A percentile compares a stretch with the other conserved stretches of the same genome.
These are phyloP conservation scores for Hemitrygon akajei DNA, from an alignment of 2,797 vertebrate genomes.

Conservation along the genomic window DNA sequence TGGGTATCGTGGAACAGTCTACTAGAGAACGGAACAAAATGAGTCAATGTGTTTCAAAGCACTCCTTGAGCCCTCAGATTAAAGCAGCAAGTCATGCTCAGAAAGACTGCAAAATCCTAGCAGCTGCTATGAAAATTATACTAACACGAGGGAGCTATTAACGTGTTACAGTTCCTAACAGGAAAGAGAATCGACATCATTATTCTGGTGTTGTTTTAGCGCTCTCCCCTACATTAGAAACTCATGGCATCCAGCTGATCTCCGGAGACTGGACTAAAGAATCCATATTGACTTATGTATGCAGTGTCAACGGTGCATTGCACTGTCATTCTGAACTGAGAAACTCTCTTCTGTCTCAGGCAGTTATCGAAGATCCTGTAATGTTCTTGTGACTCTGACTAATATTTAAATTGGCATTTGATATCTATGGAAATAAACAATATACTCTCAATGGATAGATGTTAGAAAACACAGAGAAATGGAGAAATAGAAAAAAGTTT, in stretches of 20 bases:
- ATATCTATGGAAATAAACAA: not conserved
- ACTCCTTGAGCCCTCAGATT: not conserved
- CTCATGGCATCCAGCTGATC: not conserved
- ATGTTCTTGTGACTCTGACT: not conserved
- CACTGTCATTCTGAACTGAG: not conserved
- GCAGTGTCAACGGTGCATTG: not conserved
- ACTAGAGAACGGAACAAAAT: not conserved
- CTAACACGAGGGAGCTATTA: not conserved
- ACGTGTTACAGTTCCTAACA: not conserved
- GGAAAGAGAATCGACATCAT: not conserved
- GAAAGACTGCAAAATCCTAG: not conserved
- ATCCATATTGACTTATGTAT: not conserved
- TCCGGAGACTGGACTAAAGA: not conserved
- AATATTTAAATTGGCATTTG: not conserved
- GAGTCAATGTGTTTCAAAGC: not conserved
- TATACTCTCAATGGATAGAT: too few species aligned
- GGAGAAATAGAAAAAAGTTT: too few species aligned
- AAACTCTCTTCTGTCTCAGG: not conserved
- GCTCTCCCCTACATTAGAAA: not conserved
- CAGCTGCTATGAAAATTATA: constrained; percentile 5
- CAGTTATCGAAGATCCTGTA: not conserved
- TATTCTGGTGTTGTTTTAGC: not conserved
- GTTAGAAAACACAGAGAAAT: too few species aligned
- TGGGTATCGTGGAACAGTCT: not conserved
- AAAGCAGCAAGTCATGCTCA: not conserved